Conservation (phyloP, 2,888 invertebrate genomes). For the Rosalia funebris region DNA sequence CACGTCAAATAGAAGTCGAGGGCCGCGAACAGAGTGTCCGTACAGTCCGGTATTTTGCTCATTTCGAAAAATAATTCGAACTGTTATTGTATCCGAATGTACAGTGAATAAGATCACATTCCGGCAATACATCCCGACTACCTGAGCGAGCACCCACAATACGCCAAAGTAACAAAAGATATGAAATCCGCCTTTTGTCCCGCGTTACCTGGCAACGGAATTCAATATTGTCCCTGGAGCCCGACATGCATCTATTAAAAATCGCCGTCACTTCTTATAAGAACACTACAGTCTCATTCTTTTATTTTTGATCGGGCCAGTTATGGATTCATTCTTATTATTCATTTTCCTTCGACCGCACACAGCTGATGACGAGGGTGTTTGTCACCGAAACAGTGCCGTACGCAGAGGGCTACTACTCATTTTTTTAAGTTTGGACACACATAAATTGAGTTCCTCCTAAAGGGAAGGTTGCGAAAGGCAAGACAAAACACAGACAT, state of each 20-base stretch:
- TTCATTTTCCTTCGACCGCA: conserved; percentile 41
- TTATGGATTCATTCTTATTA: conserved; percentile 53
- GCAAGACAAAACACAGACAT: too few species aligned
- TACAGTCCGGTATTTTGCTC: conserved; percentile 8
- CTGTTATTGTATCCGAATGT: conserved; percentile 30
- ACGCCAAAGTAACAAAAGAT: conserved; percentile 59
- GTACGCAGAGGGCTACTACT: conserved; percentile 24
- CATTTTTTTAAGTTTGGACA: not conserved
- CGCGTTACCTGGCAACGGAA: conserved; percentile 60
- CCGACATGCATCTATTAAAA: conserved; percentile 58
- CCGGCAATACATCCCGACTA: conserved; percentile 52
- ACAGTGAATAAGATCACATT: conserved; percentile 46
- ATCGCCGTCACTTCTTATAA: conserved; percentile 52
- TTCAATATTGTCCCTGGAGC: conserved; percentile 56
- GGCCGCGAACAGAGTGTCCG: too few species aligned
- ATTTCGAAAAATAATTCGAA: conserved; percentile 17
- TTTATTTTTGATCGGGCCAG: conserved; percentile 55
- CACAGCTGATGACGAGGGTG: conserved; percentile 36
- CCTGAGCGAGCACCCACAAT: conserved; percentile 62
- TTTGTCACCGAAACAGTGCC: conserved; percentile 35
- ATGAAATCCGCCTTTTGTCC: conserved; percentile 61
- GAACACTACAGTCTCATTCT: conserved; percentile 49
- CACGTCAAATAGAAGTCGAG: not conserved
- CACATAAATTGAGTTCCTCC: too few species aligned
- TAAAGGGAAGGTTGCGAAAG: too few species aligned